phyloP scores from a whole-genome alignment of 2,888 invertebrate species.

The Cheilosia grossa region DNA sequence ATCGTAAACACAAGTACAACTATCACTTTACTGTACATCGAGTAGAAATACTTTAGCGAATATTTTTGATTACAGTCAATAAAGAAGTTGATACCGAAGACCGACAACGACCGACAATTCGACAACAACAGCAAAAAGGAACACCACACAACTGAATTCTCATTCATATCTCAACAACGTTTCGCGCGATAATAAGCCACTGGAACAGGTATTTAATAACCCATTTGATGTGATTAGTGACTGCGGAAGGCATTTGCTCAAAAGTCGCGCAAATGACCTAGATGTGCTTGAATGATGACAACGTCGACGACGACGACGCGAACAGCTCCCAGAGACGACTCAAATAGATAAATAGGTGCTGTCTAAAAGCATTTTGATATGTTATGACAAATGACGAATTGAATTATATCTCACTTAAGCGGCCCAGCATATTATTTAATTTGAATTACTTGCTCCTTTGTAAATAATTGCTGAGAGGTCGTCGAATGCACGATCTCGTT shows the following conservation, averaged over 20 bases:
- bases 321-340: constrained; percentile 7
- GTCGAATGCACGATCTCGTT: constrained; percentile 22
- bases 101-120: neutral
- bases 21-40: neutral
- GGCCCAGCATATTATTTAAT: constrained; percentile 27
- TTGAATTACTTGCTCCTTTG: constrained; percentile 52
- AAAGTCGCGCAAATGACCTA: constrained; percentile 56
- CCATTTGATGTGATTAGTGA: constrained; percentile 47
- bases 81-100: constrained; percentile 60
- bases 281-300: constrained; percentile 26
- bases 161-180: constrained; percentile 48
- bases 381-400: constrained; percentile 67
- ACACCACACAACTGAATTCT: constrained; percentile 1
- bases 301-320: constrained; percentile 1
- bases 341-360: constrained; percentile 16
- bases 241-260: constrained; percentile 58
- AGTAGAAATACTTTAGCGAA: constrained; percentile 46
- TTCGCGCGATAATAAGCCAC: constrained; percentile 62
- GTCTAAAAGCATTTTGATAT: constrained; percentile 48
- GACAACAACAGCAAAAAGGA: constrained; percentile 23
- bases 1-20: constrained; percentile 23
- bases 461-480: constrained; percentile 42
- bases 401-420: constrained; percentile 52
- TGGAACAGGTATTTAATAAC: constrained; percentile 71
- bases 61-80: constrained; percentile 61